A percentile compares a stretch with the other conserved stretches of the same genome.
phyloP scores from a whole-genome alignment of 2,888 invertebrate genomes.

The Drosophila tripunctata region DNA sequence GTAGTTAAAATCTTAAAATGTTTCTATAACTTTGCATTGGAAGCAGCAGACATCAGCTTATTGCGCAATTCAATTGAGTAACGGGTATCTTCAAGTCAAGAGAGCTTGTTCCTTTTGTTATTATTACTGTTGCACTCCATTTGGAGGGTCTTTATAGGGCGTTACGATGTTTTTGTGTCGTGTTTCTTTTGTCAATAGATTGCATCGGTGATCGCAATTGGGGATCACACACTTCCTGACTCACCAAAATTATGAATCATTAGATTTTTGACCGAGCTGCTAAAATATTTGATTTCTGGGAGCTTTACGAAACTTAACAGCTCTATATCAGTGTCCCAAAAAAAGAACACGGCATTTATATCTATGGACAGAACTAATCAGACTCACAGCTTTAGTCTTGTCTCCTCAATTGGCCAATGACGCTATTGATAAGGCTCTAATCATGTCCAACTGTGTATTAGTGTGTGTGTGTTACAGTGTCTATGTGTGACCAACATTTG shows the following conservation, averaged over 20 bases:
- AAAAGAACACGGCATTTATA: slow-evolving; percentile 1
- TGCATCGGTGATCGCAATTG: slow-evolving; percentile 47
- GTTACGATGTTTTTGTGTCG: slow-evolving; percentile 13
- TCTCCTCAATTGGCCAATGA: slow-evolving; percentile 33
- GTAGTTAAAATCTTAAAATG: too few relatives aligned
- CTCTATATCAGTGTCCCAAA: slow-evolving; percentile 56
- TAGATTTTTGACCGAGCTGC: background rate
- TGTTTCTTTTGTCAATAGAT: slow-evolving; percentile 29
- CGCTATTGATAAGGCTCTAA: slow-evolving; percentile 28
- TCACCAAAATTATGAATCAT: slow-evolving; percentile 47
- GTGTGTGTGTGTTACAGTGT: too few relatives aligned
- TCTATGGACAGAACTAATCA: background rate
- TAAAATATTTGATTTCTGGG: background rate
- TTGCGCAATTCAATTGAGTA: background rate
- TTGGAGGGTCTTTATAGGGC: slow-evolving; percentile 9
- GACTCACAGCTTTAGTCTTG: slow-evolving; percentile 9
- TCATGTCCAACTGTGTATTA: too few relatives aligned
- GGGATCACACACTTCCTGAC: slow-evolving; percentile 54
- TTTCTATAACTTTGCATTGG: too few relatives aligned
- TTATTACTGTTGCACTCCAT: background rate
- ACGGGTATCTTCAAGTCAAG: background rate
- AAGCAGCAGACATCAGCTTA: too few relatives aligned
- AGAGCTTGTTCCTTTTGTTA: background rate
- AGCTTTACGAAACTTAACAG: slow-evolving; percentile 13
- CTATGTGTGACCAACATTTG: slow-evolving; percentile 19